phyloP scores from a whole-genome alignment of 2,888 invertebrate species.

The Limnephilus lunatus region DNA sequence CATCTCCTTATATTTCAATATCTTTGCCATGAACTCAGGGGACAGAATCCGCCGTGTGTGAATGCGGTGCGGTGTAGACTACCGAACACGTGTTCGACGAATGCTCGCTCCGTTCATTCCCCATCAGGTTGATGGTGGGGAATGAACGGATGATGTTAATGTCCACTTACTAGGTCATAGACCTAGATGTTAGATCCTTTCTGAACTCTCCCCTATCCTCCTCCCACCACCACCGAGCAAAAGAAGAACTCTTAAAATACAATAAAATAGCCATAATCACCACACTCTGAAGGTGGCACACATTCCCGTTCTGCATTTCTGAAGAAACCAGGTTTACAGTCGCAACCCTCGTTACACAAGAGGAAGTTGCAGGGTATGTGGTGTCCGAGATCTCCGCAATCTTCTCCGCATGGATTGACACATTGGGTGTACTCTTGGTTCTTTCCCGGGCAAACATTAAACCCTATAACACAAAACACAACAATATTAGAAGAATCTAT shows the following conservation, averaged over 20 bases:
- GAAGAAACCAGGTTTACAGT: slow-evolving; percentile 59
- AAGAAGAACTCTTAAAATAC: not conserved
- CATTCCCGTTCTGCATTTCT: slow-evolving; percentile 55
- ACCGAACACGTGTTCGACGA: too few species aligned
- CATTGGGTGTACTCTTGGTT: slow-evolving; percentile 53
- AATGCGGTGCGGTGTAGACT: too few species aligned
- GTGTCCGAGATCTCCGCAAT: slow-evolving; percentile 54
- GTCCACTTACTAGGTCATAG: too few species aligned
- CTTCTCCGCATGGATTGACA: slow-evolving; percentile 59
- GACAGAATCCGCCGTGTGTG: too few species aligned
- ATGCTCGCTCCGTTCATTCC: too few species aligned
- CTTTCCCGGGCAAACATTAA: slow-evolving; percentile 34
- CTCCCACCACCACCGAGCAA: too few species aligned
- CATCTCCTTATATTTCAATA: too few species aligned
- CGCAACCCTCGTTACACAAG: slow-evolving; percentile 59
- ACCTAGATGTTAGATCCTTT: too few species aligned
- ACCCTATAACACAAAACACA: slow-evolving; percentile 11
- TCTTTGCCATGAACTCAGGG: too few species aligned
- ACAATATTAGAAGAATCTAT: not conserved
- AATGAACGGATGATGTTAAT: too few species aligned
- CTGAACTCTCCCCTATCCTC: too few species aligned
- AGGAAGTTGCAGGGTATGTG: slow-evolving; percentile 58
- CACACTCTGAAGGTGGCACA: slow-evolving; percentile 59
- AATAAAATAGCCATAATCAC: not conserved
- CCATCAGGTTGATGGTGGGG: too few species aligned